Evolutionary conservation across 2,888 invertebrate genomes (phyloP).

Genomic region (Aquatica leii): DNA sequence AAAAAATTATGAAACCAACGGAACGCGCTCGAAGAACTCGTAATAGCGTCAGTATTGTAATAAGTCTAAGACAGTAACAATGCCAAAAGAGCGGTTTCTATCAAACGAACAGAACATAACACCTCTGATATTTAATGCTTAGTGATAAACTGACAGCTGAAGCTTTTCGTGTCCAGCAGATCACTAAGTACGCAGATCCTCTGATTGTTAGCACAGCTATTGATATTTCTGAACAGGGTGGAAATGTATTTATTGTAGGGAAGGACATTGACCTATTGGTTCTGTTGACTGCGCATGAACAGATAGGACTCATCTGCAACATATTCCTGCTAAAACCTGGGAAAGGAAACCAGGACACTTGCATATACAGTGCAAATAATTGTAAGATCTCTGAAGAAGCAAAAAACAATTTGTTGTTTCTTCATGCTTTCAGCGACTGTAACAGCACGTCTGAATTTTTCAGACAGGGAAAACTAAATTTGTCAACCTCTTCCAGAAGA

Average conservation of each 20-base stretch:
- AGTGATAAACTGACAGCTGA: too few relatives aligned
- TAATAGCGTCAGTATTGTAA: too few relatives aligned
- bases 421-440: too few relatives aligned
- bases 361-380: background rate
- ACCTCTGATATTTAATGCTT: too few relatives aligned
- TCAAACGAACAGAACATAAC: too few relatives aligned
- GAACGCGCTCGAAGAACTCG: too few relatives aligned
- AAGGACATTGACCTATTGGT: slow-evolving; percentile 11
- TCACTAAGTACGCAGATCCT: background rate
- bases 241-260: slow-evolving; percentile 2
- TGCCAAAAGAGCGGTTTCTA: too few relatives aligned
- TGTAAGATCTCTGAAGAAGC: background rate
- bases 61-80: too few relatives aligned
- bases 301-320: background rate
- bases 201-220: background rate
- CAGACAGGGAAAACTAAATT: slow-evolving; percentile 5
- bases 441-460: background rate
- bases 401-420: too few relatives aligned
- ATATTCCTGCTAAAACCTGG: slow-evolving; percentile 7
- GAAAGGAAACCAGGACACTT: background rate
- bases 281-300: background rate
- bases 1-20: too few relatives aligned
- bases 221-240: too few relatives aligned
- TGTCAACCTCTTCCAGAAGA: slow-evolving; percentile 1
- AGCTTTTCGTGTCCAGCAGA: background rate